Evolutionary conservation across 1,140 invertebrate genomes (phyloP), one percentile per base, ranked within the genome.

Genomic region (Triops longicaudatus): DNA sequence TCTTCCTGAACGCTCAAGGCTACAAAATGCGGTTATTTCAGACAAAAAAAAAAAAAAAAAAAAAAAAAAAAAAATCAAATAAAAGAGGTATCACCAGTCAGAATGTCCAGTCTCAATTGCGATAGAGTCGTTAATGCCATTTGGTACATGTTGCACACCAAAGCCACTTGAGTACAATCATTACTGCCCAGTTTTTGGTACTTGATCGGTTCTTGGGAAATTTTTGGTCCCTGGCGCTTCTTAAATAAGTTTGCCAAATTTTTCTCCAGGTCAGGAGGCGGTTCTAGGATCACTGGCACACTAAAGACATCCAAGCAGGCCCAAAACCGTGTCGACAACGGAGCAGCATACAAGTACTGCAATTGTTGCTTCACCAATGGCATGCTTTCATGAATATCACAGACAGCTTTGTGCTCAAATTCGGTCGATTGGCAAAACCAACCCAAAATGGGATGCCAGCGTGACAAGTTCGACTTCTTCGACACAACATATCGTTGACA

Each of bases 371-470:
- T 92, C 0, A 97, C 90, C 80, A 90, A 88, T 0, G 89, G 87
- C 83, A 96, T 91, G 71, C 92, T 89, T 76, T 93, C 93, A 81
- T 95, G 92, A 42, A 96, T 87, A n/a, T 90, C 90, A 9, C 86
- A 85, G 76, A 79, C 28, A 72, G 79, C 28, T 37, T 71, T 73
- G n/a, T 75, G 86, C 85, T 85, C 84, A 76, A 84, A 83, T 83
- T 97, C 94, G 72, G 93, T 89, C 11, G 89, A 88, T 80, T 97
- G 94, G 11, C 93, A 91, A 85, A 97, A 96, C 95, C 96, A 99
- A n/a, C 97, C 97, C 9, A 99, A 86, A 37, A 99, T 90, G 22
- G 97, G 96, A 87, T 99, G 96, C 96, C 96, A 98, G 83, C 98
- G 94, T 50, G 94, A 96, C 41, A 97, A 87, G 82, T 93, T 94